Evolutionary conservation across 2,113 vertebrate species (phyloP).

Genomic region (Meleagris gallopavo): DNA sequence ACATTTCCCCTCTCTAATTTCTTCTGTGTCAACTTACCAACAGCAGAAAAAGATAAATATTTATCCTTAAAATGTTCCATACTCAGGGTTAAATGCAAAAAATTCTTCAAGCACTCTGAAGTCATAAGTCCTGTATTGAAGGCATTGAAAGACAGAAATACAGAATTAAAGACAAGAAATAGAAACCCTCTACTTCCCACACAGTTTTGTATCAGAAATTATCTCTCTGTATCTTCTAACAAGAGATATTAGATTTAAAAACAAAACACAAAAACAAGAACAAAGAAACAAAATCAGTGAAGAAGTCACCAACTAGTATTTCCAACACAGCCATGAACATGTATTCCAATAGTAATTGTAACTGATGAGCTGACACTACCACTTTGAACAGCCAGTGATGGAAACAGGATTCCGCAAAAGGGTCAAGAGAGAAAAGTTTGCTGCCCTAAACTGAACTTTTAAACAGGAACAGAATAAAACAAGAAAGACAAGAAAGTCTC

Average conservation of each 20-base stretch:
- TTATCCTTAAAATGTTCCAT: not conserved
- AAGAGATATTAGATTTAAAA: not conserved
- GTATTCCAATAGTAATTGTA: not conserved
- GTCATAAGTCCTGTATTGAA: not conserved
- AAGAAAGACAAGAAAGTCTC: not conserved
- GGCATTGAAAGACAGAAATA: not conserved
- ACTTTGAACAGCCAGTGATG: not conserved
- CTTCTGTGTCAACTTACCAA: constrained; percentile 47
- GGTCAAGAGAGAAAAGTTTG: not conserved
- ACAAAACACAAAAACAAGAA: not conserved
- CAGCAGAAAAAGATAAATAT: constrained; percentile 18
- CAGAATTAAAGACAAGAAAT: not conserved
- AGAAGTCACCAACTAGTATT: not conserved
- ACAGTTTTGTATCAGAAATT: not conserved
- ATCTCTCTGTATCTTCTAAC: not conserved
- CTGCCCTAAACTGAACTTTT: not conserved
- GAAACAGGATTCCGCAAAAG: not conserved
- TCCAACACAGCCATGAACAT: not conserved
- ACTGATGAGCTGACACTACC: not conserved
- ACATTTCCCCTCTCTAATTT: not conserved
- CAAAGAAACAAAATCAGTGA: not conserved
- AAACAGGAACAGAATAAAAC: not conserved
- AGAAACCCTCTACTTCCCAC: not conserved
- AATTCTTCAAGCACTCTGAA: not conserved
- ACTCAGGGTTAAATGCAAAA: constrained; percentile 1